These are phyloP conservation scores for human DNA, from an alignment of 2,113 vertebrate species.

Conservation along the genomic window DNA sequence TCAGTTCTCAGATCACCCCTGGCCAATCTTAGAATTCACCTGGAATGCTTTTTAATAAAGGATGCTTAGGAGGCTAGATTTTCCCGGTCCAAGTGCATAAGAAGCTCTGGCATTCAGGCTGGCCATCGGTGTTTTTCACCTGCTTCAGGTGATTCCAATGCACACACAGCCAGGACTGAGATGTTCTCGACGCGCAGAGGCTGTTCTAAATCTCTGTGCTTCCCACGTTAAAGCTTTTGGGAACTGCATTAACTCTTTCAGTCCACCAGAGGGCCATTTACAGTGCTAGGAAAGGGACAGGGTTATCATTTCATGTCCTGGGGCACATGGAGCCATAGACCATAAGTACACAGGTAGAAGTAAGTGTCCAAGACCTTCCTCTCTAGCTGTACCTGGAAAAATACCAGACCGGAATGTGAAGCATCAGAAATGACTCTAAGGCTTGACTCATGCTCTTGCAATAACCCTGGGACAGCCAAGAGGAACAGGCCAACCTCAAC, in stretches of 20 bases:
- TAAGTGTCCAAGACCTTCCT: neutral
- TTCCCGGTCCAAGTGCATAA: neutral
- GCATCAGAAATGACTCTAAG: neutral
- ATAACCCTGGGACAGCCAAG: neutral
- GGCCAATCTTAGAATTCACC: neutral
- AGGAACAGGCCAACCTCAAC: too few species aligned
- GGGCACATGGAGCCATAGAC: accelerated
- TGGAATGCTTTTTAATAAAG: neutral
- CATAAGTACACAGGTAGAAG: neutral
- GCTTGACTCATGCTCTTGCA: accelerated
- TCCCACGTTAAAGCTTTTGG: accelerated
- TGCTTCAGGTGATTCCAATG: neutral
- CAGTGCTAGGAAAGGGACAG: accelerated
- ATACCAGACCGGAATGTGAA: neutral
- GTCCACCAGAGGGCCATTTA: conserved; percentile 28
- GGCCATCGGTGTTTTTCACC: neutral
- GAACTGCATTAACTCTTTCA: neutral
- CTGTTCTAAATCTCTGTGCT: neutral
- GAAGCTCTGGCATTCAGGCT: accelerated
- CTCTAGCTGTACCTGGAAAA: neutral
- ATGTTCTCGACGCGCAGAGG: accelerated
- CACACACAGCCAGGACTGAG: neutral
- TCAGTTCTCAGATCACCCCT: neutral
- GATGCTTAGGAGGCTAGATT: too few species aligned
- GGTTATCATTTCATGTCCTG: neutral